These are phyloP conservation scores for Cephus sareptanus DNA, from an alignment of 2,888 invertebrate species.

Conservation along the genomic window DNA sequence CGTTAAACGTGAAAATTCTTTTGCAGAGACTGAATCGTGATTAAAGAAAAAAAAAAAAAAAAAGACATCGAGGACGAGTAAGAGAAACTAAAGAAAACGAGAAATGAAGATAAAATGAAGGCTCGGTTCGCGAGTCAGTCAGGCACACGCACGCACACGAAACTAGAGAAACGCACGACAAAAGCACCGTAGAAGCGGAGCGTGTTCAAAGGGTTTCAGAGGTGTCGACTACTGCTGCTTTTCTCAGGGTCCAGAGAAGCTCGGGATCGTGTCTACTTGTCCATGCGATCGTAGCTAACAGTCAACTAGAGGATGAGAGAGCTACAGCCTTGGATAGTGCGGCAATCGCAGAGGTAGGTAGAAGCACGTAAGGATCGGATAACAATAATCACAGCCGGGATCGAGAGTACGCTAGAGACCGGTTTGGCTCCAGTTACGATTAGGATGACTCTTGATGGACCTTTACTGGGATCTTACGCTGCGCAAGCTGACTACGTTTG, in stretches of 20 bases:
- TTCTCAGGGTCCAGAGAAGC: neutral
- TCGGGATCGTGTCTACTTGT: neutral
- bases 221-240: constrained; percentile 9
- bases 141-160: constrained; percentile 23
- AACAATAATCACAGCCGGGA: constrained; percentile 15
- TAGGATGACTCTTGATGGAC: constrained; percentile 15
- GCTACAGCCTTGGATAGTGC: neutral
- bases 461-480: constrained; percentile 22
- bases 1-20: neutral
- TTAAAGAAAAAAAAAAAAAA: neutral
- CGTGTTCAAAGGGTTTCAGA: constrained; percentile 25
- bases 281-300: neutral
- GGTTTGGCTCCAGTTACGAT: constrained; percentile 29
- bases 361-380: neutral
- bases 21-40: neutral
- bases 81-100: neutral
- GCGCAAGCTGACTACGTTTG: constrained; percentile 28
- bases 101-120: neutral
- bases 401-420: constrained; percentile 28
- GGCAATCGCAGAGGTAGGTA: neutral
- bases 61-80: neutral
- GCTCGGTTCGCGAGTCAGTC: neutral
- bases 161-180: constrained; percentile 28
- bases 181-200: constrained; percentile 44
- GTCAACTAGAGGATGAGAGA: neutral